Evolutionary conservation across 2,888 invertebrate species (phyloP).

Genomic region (Monochamus alternatus): DNA sequence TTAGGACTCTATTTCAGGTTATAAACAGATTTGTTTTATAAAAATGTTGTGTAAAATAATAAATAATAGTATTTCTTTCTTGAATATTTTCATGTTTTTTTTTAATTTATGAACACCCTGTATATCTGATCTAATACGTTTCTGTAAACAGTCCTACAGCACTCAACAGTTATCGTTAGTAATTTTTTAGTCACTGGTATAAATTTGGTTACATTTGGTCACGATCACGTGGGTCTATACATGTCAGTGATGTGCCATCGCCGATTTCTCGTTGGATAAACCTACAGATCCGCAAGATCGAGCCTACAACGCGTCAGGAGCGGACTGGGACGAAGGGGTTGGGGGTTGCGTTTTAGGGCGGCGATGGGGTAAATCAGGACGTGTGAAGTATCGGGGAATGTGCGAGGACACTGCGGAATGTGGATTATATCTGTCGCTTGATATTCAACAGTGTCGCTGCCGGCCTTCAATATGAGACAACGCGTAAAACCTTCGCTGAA

Average conservation of each 20-base stretch:
- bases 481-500: conserved; percentile 40
- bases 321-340: background rate
- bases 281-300: conserved; percentile 9
- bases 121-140: too few species aligned
- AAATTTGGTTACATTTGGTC: too few species aligned
- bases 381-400: conserved; percentile 61
- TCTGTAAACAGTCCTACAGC: too few species aligned
- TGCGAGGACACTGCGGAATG: conserved; percentile 61
- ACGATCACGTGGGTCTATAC: too few species aligned
- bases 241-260: background rate
- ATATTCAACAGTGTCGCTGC: conserved; percentile 60
- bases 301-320: conserved; percentile 8
- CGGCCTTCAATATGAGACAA: conserved; percentile 57
- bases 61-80: too few species aligned
- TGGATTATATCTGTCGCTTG: conserved; percentile 63
- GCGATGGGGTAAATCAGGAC: conserved; percentile 32
- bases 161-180: too few species aligned
- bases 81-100: too few species aligned
- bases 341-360: conserved; percentile 15
- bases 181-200: too few species aligned
- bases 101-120: too few species aligned
- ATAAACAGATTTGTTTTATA: too few species aligned
- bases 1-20: too few species aligned
- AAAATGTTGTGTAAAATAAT: too few species aligned
- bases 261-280: conserved; percentile 15